These are phyloP conservation scores for Planococcus citri DNA, from an alignment of 1,140 invertebrate species.

Conservation along the genomic window DNA sequence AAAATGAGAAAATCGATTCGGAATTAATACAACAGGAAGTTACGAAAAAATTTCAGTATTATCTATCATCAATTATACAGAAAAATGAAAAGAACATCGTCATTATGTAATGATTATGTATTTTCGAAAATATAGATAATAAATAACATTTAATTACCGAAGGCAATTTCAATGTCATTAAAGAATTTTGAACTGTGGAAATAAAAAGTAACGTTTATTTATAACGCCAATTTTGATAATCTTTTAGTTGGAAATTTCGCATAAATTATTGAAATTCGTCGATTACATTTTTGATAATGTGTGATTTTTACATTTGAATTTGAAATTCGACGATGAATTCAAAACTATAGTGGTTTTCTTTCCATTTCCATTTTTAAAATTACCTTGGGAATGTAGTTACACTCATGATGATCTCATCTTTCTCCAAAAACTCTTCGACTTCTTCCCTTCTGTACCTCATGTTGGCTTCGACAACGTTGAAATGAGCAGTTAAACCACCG, in stretches of 20 bases:
- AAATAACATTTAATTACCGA: neutral
- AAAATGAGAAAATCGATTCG: constrained; percentile 23
- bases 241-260: neutral
- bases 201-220: neutral
- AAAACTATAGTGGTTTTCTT: too few relatives aligned
- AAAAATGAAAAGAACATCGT: neutral
- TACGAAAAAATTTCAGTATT: too few relatives aligned
- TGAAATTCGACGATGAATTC: too few relatives aligned
- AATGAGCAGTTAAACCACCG: constrained; percentile 83
- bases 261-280: neutral
- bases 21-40: too few relatives aligned
- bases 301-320: too few relatives aligned
- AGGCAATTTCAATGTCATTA: neutral
- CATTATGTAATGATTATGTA: too few relatives aligned
- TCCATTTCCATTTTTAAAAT: constrained; percentile 15
- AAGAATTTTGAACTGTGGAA: neutral
- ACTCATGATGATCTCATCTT: constrained; percentile 75
- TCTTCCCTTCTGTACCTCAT: constrained; percentile 86
- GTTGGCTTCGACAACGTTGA: constrained; percentile 95
- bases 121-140: too few relatives aligned
- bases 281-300: too few relatives aligned
- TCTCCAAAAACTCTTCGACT: constrained; percentile 58
- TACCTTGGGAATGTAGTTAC: constrained; percentile 88
- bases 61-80: too few relatives aligned
- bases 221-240: neutral